A percentile compares a stretch with the other conserved stretches of the same genome.
These are phyloP conservation scores for Pachypeltis micranthus DNA, from an alignment of 1,140 invertebrate species.

Conservation along the genomic window DNA sequence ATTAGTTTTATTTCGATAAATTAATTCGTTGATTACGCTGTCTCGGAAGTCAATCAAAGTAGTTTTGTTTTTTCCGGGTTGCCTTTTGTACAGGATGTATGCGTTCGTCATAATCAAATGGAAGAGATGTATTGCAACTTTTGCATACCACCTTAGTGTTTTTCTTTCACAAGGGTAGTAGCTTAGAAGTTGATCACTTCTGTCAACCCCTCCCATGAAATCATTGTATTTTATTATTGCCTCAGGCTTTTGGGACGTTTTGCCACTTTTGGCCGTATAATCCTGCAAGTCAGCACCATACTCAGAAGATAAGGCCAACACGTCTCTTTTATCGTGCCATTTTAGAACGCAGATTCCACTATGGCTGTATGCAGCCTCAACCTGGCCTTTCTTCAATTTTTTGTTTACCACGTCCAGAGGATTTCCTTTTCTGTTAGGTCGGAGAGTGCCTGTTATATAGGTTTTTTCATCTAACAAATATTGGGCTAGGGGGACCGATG, in stretches of 20 bases:
- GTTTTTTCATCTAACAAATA: conserved; percentile 1
- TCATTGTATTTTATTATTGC: conserved; percentile 23
- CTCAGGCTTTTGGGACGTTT: conserved; percentile 13
- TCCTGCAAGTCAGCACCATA: conserved; percentile 3
- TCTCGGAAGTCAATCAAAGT: conserved; percentile 9
- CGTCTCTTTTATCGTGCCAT: conserved; percentile 11
- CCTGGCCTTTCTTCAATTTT: conserved; percentile 8
- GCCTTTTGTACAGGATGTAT: conserved; percentile 3
- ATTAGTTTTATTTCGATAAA: conserved; percentile 6
- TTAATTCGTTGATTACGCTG: conserved; percentile 5
- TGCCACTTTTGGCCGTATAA: conserved; percentile 1
- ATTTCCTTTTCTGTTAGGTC: conserved; percentile 10
- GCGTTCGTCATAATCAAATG: conserved; percentile 19
- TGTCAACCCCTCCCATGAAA: conserved; percentile 23
- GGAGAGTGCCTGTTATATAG: conserved; percentile 6
- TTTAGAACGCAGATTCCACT: conserved; percentile 11
- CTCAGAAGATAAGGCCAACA: conserved; percentile 7
- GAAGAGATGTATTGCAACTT: conserved; percentile 21
- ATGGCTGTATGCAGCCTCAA: background rate
- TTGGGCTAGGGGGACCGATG: background rate
- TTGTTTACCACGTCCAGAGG: background rate
- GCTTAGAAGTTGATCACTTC: conserved; percentile 17
- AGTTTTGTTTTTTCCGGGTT: conserved; percentile 8
- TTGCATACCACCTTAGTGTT: conserved; percentile 23
- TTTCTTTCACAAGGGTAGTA: conserved; percentile 23